Percentiles rank a stretch among this genome's conserved stretches.
Evolutionary conservation across 2,113 vertebrate species (phyloP).

Genomic region (Leiothrix lutea): DNA sequence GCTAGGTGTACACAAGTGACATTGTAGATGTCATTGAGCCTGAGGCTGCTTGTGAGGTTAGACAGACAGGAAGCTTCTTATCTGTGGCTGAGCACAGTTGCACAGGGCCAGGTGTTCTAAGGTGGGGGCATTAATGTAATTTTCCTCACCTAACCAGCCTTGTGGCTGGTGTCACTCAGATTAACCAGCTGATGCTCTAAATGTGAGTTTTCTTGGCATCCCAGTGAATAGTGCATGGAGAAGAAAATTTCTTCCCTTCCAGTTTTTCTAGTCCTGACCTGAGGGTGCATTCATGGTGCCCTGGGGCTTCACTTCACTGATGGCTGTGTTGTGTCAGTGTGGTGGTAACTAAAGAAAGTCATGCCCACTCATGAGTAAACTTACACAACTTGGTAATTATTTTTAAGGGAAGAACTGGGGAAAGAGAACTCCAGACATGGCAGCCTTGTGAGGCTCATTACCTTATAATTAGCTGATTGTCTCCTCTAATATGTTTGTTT

Average conservation of each 20-base stretch:
- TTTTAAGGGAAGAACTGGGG: not conserved
- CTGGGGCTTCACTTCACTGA: not conserved
- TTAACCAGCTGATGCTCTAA: not conserved
- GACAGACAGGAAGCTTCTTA: not conserved
- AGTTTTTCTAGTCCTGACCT: not conserved
- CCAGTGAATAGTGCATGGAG: fast-evolving
- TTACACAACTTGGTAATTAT: not conserved
- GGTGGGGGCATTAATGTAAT: not conserved
- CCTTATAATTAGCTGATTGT: conserved; percentile 13
- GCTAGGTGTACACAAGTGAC: not conserved
- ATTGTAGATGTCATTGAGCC: not conserved
- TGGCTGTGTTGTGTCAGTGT: not conserved
- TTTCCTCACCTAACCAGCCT: not conserved
- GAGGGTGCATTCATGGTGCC: fast-evolving
- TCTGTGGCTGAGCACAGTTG: not conserved
- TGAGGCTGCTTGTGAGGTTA: not conserved
- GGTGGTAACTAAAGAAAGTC: not conserved
- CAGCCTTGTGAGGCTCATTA: not conserved
- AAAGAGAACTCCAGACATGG: not conserved
- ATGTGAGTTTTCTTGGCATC: not conserved
- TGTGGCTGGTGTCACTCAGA: not conserved
- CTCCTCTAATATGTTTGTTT: conserved; percentile 22
- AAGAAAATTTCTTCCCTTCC: not conserved
- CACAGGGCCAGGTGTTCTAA: not conserved
- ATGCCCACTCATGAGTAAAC: not conserved